Base-by-base conservation (phyloP, 2,797 vertebrate species). In the Anabacerthia variegaticeps region DNA sequence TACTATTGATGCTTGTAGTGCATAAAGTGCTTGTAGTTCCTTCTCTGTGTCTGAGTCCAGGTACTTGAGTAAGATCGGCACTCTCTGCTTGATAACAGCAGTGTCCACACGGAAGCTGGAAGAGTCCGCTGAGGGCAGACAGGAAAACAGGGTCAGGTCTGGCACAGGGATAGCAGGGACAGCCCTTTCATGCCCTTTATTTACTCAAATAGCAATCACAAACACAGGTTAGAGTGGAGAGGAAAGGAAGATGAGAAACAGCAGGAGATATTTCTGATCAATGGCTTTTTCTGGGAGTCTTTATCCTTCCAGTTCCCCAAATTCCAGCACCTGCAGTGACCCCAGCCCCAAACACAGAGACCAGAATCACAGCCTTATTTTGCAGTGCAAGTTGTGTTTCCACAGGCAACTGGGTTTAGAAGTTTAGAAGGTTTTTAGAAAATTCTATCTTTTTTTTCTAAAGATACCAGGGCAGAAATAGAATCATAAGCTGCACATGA, bases 1-100 rank as follows among this genome's bases (percentile, higher is more conserved):
- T 97, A 99, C 99, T 97, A 99, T 98, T 97, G 99, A 99, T 93
- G 99, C 98, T 98, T 99, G 99, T 98, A 99, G 99, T 98, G 99
- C 99, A 98, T 99, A 99, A 99, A 99, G 99, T 99, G 99, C 99
- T 99, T 99, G 99, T 97, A 99, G 98, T 98, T 99, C 99, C 98
- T 99, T 99, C 98, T 99, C 99, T 71, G 99, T 99, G 97, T 99
- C 99, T 82, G 99, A 99, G 98, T 99, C 99, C 96, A 99, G 98
- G 98, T 99, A 99, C 98, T 99, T 99, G 97, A 99, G 98, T 98
- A 99, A 98, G 97, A 99, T 99, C 74, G 99, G 99, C 98, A 99
- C 98, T 95, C 99, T 98, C 97, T 98, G 99, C 97, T 99, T 99
- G 98, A 99, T 99, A 91, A 99, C 98, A 96, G 98, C 98, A 68